Evolutionary conservation across 1,140 invertebrate genomes (phyloP), one percentile per base, ranked within the genome.

Genomic region (Drosophila parvula): DNA sequence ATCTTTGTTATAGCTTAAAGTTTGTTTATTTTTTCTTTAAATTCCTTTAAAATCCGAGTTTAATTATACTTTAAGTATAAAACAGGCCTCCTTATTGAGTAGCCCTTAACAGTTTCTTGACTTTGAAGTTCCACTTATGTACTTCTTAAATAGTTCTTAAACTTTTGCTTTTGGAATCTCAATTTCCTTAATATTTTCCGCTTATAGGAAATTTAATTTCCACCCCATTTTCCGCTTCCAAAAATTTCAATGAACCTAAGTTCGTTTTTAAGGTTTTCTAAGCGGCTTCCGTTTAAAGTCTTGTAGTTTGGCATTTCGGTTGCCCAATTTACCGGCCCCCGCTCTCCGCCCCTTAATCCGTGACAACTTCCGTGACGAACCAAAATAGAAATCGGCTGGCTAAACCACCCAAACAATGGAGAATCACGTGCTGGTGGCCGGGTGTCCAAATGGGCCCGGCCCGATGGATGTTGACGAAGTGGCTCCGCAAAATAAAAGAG

Each of bases 401-500:
- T 57, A 43, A 63, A 50, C 40, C 40, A 78, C 53, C 47, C 70
- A 60, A 57, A 62, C 36, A 63, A 50, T 32, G 32, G 27, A 41
- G 48, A 50, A 78, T 67, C 78, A 74, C 78, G 73, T 80, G 74
- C 68, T 36, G 43, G 48, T 58, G 62, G 34, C 55, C 63, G 47
- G 56, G 73, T 75, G 70, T 75, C 47, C 64, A 61, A 55, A 47
- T 41, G 62, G 40, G 36, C 30, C 44, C 76, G 34, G 30, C 30
- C 44, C 76, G 60, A 70, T 77, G 81, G 64, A 61, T 88, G 79
- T 82, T 59, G 68, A 76, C 62, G 83, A 83, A 79, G 69, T 78
- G 68, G 60, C 70, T 76, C 76, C 71, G 56, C 67, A 70, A 68
- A 83, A 73, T 82, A 58, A 63, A 43, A 69, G 62, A 50, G 58